Base-by-base conservation (phyloP, 1,140 invertebrate genomes). In the Drepana arcuata region DNA sequence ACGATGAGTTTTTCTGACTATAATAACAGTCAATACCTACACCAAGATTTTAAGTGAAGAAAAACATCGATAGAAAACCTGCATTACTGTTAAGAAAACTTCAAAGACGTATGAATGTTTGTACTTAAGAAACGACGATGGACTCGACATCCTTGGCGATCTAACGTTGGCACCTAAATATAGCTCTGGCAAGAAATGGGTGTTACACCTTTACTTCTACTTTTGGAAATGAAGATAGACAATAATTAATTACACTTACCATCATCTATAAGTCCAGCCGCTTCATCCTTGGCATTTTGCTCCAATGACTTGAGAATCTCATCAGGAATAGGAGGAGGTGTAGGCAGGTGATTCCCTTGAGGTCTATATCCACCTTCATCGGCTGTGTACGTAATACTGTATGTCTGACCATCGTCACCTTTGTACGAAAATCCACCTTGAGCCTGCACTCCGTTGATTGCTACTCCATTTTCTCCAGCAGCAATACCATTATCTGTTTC, bases 311-410 rank as follows among this genome's bases (percentile, higher is more conserved):
- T 87, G 38, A 84, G 74, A 35, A 92, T 92, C 6, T 87, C 90
- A 24, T 86, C 85, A 1, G 91, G 90, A 34, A 92, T 88, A 3
- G 90, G 90, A 0, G 90, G 90, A 2, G 90, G 88, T 1, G 89
- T 91, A 6, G 89, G 88, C 1, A 90, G 56, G 46, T 89, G 87
- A 10, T 79, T 85, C 7, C 88, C 88, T 21, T 77, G 68, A 1
- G 88, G 86, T 41, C 85, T 78, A 48, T 87, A 88, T 2, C 87
- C 88, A 14, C 85, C 86, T 53, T 91, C 86, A 55, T 90, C 89
- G 36, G 88, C 88, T 0, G 84, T 84, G 58, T 90, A 92, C 2
- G 84, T 77, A 29, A 90, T 56, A 27, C 50, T 62, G 37, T 73
- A 77, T 4, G 63, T 45, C 32, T 73, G 56, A 0, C 63, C 67